Percentiles rank a stretch among this genome's conserved stretches.
These are phyloP conservation scores for Cyprinodon variegatus DNA, from an alignment of 2,113 vertebrate species.

Conservation along the genomic window DNA sequence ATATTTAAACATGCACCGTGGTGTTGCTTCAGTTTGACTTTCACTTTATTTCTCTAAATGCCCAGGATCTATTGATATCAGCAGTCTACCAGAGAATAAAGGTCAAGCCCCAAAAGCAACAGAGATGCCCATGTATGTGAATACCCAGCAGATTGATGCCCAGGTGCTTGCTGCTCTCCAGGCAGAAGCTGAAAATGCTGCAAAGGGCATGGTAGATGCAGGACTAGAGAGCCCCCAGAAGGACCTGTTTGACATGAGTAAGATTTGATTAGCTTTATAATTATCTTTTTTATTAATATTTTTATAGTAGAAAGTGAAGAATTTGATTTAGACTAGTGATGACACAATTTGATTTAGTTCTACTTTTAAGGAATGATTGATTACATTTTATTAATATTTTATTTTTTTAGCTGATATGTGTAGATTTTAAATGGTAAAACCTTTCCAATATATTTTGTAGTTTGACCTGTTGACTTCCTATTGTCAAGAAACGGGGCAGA, in stretches of 20 bases:
- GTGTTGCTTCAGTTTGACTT: not conserved
- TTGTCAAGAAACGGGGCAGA: too few relatives aligned
- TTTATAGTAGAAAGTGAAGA: not conserved
- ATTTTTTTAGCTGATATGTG: too few relatives aligned
- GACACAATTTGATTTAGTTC: not conserved
- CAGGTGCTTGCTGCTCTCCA: conserved; percentile 82
- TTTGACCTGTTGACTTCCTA: not conserved
- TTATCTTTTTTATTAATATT: not conserved
- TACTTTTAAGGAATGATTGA: not conserved
- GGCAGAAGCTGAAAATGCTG: conserved; percentile 75
- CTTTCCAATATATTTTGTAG: not conserved
- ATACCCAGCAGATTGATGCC: conserved; percentile 87
- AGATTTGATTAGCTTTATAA: conserved; percentile 52
- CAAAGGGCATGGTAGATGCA: conserved; percentile 69
- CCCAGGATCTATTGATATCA: conserved; percentile 87
- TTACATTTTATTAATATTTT: not conserved
- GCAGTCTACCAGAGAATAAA: conserved; percentile 82
- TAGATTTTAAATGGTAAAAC: not conserved
- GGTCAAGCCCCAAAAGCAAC: conserved; percentile 59
- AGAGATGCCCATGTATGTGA: conserved; percentile 88
- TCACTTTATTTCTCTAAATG: conserved; percentile 21
- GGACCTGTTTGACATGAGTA: conserved; percentile 99
- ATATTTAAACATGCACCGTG: not conserved
- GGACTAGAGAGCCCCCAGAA: conserved; percentile 86
- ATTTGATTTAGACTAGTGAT: not conserved